Evolutionary conservation across 2,888 invertebrate genomes (phyloP).

Genomic region (Ellobium chinense): DNA sequence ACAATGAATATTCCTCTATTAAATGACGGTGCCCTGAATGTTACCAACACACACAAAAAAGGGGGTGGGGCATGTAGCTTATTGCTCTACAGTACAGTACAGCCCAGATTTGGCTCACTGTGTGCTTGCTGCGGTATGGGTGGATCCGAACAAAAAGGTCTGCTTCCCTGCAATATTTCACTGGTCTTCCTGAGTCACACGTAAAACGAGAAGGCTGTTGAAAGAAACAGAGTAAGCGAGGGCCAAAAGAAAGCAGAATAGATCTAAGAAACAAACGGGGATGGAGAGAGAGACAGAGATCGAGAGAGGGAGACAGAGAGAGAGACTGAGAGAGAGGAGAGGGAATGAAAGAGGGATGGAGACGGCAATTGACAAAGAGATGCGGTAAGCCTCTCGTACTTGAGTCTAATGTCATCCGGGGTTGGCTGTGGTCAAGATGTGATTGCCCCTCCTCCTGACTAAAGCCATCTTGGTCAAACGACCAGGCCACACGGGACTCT

Average conservation of each 20-base stretch:
- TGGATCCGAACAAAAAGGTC: not conserved
- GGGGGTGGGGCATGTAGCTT: too few relatives aligned
- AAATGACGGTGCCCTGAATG: too few relatives aligned
- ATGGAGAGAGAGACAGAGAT: conserved; percentile 13
- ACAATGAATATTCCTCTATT: too few relatives aligned
- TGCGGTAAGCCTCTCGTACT: not conserved
- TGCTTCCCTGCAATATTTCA: too few relatives aligned
- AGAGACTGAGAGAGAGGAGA: not conserved
- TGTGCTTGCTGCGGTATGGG: too few relatives aligned
- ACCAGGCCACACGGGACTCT: not conserved
- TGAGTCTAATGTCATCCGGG: not conserved
- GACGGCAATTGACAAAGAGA: not conserved
- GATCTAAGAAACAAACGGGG: not conserved
- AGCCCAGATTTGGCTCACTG: too few relatives aligned
- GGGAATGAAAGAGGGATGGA: not conserved
- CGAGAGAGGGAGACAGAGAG: conserved; percentile 14
- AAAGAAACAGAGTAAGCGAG: conserved; percentile 5
- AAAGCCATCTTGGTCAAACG: not conserved
- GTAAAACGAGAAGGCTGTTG: not conserved
- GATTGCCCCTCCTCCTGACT: not conserved
- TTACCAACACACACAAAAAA: too few relatives aligned
- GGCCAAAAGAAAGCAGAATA: not conserved
- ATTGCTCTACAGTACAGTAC: too few relatives aligned
- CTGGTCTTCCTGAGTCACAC: too few relatives aligned
- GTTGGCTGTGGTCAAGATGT: not conserved